Percentiles rank a stretch among this genome's conserved stretches.
These are phyloP conservation scores for Drosophila setosimentum DNA, from an alignment of 2,888 invertebrate genomes.

Conservation along the genomic window DNA sequence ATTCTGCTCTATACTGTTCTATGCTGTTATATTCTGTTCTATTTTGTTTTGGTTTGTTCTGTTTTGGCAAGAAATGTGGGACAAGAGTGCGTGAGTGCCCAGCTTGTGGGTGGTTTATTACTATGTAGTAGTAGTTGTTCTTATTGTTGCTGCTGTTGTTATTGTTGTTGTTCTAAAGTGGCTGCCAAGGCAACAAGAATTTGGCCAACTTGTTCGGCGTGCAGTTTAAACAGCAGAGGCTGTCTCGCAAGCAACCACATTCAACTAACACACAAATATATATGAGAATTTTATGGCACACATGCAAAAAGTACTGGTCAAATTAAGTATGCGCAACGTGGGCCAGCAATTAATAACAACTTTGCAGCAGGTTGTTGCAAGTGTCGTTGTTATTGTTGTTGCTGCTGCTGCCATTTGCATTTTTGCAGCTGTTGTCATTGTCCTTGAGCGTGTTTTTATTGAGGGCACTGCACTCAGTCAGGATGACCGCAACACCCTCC, in stretches of 20 bases:
- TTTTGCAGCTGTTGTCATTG: conserved; percentile 57
- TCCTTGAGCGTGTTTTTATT: conserved; percentile 80
- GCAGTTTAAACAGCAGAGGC: conserved; percentile 41
- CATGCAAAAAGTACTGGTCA: conserved; percentile 24
- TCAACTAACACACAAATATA: neutral
- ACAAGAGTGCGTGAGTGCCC: conserved; percentile 35
- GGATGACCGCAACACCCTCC: conserved; percentile 59
- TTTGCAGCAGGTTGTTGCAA: conserved; percentile 33
- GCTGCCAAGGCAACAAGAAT: conserved; percentile 25
- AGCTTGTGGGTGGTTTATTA: neutral
- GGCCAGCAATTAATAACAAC: conserved; percentile 64
- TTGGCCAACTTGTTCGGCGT: conserved; percentile 54
- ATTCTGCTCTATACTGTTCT: conserved; percentile 8
- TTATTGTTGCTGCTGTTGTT: conserved; percentile 2
- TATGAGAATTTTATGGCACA: conserved; percentile 28
- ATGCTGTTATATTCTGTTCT: neutral
- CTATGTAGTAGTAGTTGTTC: neutral
- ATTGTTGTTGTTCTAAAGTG: conserved; percentile 9
- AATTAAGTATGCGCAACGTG: conserved; percentile 53
- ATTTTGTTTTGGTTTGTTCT: conserved; percentile 1
- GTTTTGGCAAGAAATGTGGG: conserved; percentile 43
- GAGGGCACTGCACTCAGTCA: conserved; percentile 82
- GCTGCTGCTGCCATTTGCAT: conserved; percentile 29
- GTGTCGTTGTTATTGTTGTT: conserved; percentile 28
- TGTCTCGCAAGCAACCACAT: conserved; percentile 29